Evolutionary conservation across 1,140 invertebrate species (phyloP).

Genomic region (Atta cephalotes): DNA sequence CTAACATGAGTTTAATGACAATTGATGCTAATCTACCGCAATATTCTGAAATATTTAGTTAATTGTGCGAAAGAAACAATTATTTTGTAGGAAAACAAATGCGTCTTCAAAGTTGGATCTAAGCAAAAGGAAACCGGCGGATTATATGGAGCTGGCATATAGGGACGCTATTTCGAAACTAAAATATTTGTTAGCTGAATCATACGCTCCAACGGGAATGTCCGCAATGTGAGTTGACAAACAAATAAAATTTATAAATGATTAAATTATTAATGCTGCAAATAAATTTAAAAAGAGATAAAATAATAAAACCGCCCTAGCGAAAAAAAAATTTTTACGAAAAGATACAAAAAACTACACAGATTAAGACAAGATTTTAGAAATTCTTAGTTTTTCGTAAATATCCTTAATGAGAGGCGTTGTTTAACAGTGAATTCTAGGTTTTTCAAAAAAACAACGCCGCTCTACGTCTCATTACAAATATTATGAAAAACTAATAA

Average conservation of each 20-base stretch:
- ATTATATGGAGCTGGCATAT: constrained; percentile 93
- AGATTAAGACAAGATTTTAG: no score
- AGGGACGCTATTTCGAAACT: constrained; percentile 93
- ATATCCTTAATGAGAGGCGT: no score
- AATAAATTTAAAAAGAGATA: neutral
- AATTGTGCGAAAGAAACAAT: neutral
- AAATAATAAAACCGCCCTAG: neutral
- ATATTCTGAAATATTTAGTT: neutral
- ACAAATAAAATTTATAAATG: neutral
- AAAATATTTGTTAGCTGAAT: constrained; percentile 91
- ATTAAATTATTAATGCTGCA: neutral
- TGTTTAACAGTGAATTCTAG: no score
- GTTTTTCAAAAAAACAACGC: no score
- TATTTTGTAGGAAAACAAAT: constrained; percentile 77
- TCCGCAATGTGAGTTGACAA: constrained; percentile 70
- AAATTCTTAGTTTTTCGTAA: no score
- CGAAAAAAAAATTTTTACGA: no score
- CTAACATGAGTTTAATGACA: neutral
- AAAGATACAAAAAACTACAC: no score
- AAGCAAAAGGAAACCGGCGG: constrained; percentile 85
- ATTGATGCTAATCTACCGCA: no score
- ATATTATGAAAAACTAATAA: no score
- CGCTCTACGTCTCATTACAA: no score
- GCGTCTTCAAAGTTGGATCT: constrained; percentile 78
- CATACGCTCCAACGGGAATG: constrained; percentile 88